A percentile compares a stretch with the other conserved stretches of the same genome.
These are phyloP conservation scores for Bubalus kerabau DNA, from an alignment of 2,113 vertebrate species.

Conservation along the genomic window DNA sequence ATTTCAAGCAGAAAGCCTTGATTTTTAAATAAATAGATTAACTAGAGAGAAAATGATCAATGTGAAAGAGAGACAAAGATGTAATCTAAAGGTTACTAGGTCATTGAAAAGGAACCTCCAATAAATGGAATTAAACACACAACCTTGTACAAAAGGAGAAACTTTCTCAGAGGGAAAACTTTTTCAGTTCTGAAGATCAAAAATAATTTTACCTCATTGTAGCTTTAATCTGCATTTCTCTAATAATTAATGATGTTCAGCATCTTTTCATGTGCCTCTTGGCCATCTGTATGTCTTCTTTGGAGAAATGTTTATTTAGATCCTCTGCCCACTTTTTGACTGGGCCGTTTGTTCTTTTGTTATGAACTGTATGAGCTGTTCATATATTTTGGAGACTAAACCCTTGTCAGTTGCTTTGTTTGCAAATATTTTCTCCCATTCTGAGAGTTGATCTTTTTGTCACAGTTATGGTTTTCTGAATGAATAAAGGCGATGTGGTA, in stretches of 20 bases:
- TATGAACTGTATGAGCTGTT: not conserved
- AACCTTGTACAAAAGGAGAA: not conserved
- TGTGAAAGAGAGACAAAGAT: not conserved
- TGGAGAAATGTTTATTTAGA: not conserved
- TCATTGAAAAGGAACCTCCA: not conserved
- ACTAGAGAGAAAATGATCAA: not conserved
- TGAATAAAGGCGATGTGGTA: not conserved
- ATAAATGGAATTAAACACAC: not conserved
- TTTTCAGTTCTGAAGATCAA: not conserved
- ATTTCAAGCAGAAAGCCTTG: not conserved
- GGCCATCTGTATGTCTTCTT: not conserved
- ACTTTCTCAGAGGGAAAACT: not conserved
- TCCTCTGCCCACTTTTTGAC: not conserved
- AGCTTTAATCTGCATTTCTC: not conserved
- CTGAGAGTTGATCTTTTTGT: not conserved
- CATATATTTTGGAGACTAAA: not conserved
- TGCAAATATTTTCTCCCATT: not conserved
- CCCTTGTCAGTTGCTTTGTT: not conserved
- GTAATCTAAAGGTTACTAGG: not conserved
- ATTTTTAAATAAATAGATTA: not conserved
- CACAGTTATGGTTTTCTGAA: not conserved
- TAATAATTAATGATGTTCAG: not conserved
- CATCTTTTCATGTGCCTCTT: not conserved
- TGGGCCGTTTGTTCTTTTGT: not conserved
- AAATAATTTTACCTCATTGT: not conserved